Evolutionary conservation across 2,797 vertebrate genomes (phyloP), one percentile per base, ranked within the genome.

Genomic region (Catamblyrhynchus diadema): DNA sequence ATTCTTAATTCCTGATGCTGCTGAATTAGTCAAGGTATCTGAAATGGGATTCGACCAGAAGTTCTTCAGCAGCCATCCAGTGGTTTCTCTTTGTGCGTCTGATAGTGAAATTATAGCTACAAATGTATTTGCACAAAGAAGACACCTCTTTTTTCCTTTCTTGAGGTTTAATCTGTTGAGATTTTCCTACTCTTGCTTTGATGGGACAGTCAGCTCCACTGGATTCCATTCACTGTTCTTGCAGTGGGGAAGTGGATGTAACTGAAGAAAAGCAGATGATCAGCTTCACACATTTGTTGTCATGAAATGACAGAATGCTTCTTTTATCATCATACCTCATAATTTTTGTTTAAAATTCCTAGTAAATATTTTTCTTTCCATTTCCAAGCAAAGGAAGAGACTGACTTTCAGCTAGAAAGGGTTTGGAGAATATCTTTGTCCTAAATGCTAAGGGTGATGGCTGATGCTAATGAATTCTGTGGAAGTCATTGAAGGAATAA

Each of bases 41-140:
- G 33, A 69, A 81, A n/a, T 47, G 14, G 27, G 4, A 42, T 81
- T 78, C 60, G 54, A 85, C 41, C 18, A 56, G 69, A 86, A 79
- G 21, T 72, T 44, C 51, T 72, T 82, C 64, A 66, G n/a, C n/a
- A 47, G 28, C 53, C 33, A 8, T 62, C 45, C 65, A 35, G 2
- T 60, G 21, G 18, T 56, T 88, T 94, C 57, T 87, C 35, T 73
- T 39, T 61, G 21, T 59, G 11, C 80, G 22, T 96, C 70, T 94
- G 44, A 53, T 35, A 86, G 59, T 90, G 80, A 97, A 96, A 90
- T 96, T 75, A 51, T 67, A 37, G 19, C 67, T 67, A 4, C 48
- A 60, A 73, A 61, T 27, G 2, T 30, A 30, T 66, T 69, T 89
- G 10, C 4, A 8, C 9, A 54, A 86, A 74, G 42, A 27, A 42